Conservation (phyloP, 2,797 vertebrate species). For the Pseudocheirus occidentalis region DNA sequence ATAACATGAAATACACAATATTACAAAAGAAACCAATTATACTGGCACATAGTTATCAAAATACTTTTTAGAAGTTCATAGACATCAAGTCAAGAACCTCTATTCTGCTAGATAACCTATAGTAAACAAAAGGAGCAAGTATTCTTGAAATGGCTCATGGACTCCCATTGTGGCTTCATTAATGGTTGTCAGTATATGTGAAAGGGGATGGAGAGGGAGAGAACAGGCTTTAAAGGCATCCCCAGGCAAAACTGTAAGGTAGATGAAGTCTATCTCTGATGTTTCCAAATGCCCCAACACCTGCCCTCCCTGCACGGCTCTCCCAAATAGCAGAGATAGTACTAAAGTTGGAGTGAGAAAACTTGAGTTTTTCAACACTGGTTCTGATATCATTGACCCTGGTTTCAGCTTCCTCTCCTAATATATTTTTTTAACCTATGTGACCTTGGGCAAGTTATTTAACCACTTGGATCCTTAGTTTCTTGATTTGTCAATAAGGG, state of each 20-base stretch:
- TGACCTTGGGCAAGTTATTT: too few species aligned
- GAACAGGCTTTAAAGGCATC: neutral
- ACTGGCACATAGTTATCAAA: neutral
- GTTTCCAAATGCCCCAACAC: neutral
- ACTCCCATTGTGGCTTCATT: neutral
- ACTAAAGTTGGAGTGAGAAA: too few species aligned
- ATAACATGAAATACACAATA: neutral
- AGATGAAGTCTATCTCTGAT: neutral
- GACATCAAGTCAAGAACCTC: neutral
- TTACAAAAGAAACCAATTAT: neutral
- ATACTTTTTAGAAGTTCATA: neutral
- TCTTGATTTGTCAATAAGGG: neutral
- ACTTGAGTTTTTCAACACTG: neutral
- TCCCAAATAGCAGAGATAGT: neutral
- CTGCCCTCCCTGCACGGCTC: neutral
- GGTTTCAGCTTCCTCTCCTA: neutral
- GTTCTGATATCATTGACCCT: neutral
- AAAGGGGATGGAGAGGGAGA: neutral
- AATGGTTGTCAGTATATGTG: neutral
- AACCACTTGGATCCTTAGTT: too few species aligned
- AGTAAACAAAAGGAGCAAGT: neutral
- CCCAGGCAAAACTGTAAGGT: neutral
- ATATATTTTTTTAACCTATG: neutral
- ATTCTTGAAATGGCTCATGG: neutral
- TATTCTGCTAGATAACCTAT: neutral